A percentile compares a stretch with the other conserved stretches of the same genome.
Evolutionary conservation across 2,113 vertebrate genomes (phyloP).

Genomic region (Sitta europaea): DNA sequence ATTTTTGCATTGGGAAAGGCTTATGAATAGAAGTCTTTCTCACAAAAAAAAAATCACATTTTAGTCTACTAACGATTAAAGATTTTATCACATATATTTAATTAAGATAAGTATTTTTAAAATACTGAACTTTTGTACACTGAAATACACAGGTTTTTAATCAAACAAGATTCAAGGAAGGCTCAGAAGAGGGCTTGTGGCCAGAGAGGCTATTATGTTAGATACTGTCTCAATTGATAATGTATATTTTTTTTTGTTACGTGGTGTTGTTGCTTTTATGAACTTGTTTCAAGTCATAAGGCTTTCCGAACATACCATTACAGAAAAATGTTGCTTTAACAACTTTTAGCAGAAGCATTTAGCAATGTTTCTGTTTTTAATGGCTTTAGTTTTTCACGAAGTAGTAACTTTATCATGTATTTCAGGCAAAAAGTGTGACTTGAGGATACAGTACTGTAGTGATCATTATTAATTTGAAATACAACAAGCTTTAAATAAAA

Average conservation of each 20-base stretch:
- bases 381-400: not conserved
- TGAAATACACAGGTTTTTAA: not conserved
- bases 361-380: not conserved
- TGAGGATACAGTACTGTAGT: not conserved
- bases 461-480: not conserved
- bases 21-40: not conserved
- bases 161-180: not conserved
- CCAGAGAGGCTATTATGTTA: not conserved
- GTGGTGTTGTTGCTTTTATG: not conserved
- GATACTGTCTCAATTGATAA: not conserved
- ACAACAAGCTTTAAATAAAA: not conserved
- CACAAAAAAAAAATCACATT: not conserved
- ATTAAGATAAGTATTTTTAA: not conserved
- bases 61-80: not conserved
- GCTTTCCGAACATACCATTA: not conserved
- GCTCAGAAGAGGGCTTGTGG: not conserved
- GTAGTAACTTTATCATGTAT: not conserved
- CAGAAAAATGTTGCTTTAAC: not conserved
- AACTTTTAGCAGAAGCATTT: not conserved
- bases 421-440: not conserved
- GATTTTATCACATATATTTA: not conserved
- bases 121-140: not conserved
- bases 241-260: not conserved
- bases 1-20: not conserved
- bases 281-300: not conserved